Evolutionary conservation across 2,797 vertebrate species (phyloP), one percentile per base, ranked within the genome.

Genomic region (Sebastes glaucus): DNA sequence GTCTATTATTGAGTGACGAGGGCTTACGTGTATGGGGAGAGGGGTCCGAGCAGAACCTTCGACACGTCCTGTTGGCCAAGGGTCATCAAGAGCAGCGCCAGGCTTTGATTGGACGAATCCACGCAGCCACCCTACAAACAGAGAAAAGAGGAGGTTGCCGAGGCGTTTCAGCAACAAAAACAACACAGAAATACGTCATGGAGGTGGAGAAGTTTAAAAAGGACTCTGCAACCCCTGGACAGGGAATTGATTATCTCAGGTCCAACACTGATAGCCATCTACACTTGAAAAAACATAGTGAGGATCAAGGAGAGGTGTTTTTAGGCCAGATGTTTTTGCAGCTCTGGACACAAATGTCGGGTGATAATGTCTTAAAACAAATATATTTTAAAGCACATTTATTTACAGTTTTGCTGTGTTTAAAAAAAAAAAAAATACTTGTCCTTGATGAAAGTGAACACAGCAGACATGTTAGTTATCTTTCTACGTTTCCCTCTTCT

Each of bases 21-120:
- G 10, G 60, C 95, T 96, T 91, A 96, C 95, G 98, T 99, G 94
- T 99, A 99, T 0, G 97, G 97, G 16, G 98, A 99, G 62, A 99
- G 96, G 4, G 98, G 97, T 94, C 98, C 99, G 4, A 99, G 93
- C 38, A 99, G 95, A 81, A 97, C 93, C 97, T 99, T 99, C 65
- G 98, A 99, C 93, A 99, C 98, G 66, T 99, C 98, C 89, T 97
- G 97, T 76, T 99, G 98, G 89, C 99, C 97, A 92, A 99, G 97
- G 84, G 97, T 98, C 99, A 99, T 99, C 87, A 98, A 95, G 65
- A 99, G 95, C 52, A 99, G 84, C 42, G 95, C 96, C 88, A 99
- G 94, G 92, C 97, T 99, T 94, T 99, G 98, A 96, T 97, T 99
- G 94, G 96, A 94, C 0, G 99, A 99, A 93, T 99, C 98, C 85